phyloP scores from a whole-genome alignment of 2,797 vertebrate species.

The Oryzias dopingdopingensis region DNA sequence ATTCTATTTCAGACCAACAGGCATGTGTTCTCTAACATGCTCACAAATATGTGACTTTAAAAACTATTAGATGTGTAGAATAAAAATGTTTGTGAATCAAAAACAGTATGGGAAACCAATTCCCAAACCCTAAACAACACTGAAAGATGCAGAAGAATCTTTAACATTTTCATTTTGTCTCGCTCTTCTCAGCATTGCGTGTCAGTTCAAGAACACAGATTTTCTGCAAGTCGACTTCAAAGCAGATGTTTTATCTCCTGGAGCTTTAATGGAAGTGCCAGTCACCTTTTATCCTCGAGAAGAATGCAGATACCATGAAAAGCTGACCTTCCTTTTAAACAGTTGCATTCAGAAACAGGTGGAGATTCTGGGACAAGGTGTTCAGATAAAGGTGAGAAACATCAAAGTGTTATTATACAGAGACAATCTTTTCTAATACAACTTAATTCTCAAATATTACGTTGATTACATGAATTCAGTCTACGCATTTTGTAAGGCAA shows the following conservation, averaged over 20 bases:
- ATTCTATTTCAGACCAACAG: too few relatives aligned
- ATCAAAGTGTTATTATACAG: too few relatives aligned
- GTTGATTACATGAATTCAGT: too few relatives aligned
- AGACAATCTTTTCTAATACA: background rate
- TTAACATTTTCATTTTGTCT: background rate
- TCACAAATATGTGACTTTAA: too few relatives aligned
- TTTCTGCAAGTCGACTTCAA: constrained; percentile 77
- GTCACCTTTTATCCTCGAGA: constrained; percentile 84
- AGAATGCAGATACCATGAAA: constrained; percentile 74
- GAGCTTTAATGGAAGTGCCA: constrained; percentile 71
- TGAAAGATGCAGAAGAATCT: too few relatives aligned
- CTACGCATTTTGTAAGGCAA: too few relatives aligned
- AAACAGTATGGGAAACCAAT: too few relatives aligned
- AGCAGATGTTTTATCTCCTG: constrained; percentile 70
- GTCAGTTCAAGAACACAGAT: constrained; percentile 75
- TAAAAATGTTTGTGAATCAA: too few relatives aligned
- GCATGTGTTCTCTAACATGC: too few relatives aligned
- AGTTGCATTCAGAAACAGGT: constrained; percentile 73
- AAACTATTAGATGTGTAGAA: too few relatives aligned
- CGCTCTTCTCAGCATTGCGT: constrained; percentile 73
- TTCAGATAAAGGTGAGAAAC: constrained; percentile 82
- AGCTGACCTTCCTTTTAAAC: constrained; percentile 83
- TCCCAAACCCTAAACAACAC: too few relatives aligned
- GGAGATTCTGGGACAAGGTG: constrained; percentile 83
- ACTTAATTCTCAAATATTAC: too few relatives aligned